A percentile compares a stretch with the other conserved stretches of the same genome.
phyloP scores from a whole-genome alignment of 2,113 vertebrate genomes.

The Phylloscopus whistleri region DNA sequence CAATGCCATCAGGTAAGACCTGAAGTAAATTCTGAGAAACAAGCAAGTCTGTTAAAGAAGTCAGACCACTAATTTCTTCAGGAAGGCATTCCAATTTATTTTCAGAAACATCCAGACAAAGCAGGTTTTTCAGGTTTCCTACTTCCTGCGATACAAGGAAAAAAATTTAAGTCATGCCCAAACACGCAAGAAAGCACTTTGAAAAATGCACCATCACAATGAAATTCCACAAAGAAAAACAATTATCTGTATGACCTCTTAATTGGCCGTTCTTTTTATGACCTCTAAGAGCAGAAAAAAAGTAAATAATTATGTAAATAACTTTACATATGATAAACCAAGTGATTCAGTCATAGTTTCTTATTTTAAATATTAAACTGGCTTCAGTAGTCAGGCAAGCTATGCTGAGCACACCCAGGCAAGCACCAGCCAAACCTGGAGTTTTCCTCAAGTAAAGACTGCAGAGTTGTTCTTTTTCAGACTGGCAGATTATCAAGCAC shows the following conservation, averaged over 20 bases:
- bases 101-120: slow-evolving; percentile 96
- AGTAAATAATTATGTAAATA: neutral
- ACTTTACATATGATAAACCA: neutral
- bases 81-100: slow-evolving; percentile 94
- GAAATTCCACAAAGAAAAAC: neutral
- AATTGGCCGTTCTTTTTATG: neutral
- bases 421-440: neutral
- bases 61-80: slow-evolving; percentile 87
- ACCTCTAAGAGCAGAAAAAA: neutral
- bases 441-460: neutral
- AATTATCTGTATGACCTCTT: neutral
- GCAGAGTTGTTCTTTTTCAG: slow-evolving; percentile 13
- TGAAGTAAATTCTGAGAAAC: slow-evolving; percentile 96
- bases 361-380: neutral
- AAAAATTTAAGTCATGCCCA: slow-evolving; percentile 32
- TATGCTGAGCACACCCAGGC: neutral
- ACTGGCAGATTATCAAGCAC: slow-evolving; percentile 35
- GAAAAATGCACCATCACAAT: neutral
- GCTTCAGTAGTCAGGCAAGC: neutral
- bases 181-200: slow-evolving; percentile 9
- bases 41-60: slow-evolving; percentile 88
- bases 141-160: slow-evolving; percentile 79
- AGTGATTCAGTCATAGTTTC: neutral
- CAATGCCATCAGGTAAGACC: slow-evolving; percentile 87
- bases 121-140: slow-evolving; percentile 89